A percentile compares a stretch with the other conserved stretches of the same genome.
phyloP scores from a whole-genome alignment of 2,113 vertebrate genomes.

The Apodemus speciosus region DNA sequence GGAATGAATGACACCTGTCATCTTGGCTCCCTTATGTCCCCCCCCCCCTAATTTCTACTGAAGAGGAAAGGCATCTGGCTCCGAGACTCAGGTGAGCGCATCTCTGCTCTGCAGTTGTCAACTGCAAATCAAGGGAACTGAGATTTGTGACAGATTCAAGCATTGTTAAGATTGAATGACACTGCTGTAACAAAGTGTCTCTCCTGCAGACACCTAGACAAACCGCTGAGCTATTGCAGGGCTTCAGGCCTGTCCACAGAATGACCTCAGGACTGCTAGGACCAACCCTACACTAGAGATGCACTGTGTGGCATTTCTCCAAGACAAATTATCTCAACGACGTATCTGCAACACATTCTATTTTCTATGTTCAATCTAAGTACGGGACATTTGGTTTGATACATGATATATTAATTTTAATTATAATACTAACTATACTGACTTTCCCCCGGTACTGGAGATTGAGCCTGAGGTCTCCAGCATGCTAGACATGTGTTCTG shows the following conservation, averaged over 20 bases:
- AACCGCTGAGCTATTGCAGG: not conserved
- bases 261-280: no score
- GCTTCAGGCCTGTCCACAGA: not conserved
- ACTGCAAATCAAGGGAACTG: rapidly evolving
- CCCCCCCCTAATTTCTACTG: not conserved
- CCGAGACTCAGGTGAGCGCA: rapidly evolving
- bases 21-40: not conserved
- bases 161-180: not conserved
- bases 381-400: not conserved
- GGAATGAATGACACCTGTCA: not conserved
- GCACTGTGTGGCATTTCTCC: not conserved
- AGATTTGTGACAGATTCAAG: not conserved
- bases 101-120: not conserved
- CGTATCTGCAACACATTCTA: not conserved
- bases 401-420: not conserved
- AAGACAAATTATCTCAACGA: not conserved
- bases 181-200: not conserved
- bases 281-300: not conserved
- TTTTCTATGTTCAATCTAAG: slow-evolving; percentile 3
- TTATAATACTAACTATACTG: not conserved
- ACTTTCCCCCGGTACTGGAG: not conserved
- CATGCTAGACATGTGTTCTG: not conserved
- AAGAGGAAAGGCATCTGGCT: not conserved
- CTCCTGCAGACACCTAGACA: not conserved
- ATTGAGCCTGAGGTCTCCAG: not conserved